These are phyloP conservation scores for Himalopsyche japonica DNA, from an alignment of 2,888 invertebrate genomes.

Conservation along the genomic window DNA sequence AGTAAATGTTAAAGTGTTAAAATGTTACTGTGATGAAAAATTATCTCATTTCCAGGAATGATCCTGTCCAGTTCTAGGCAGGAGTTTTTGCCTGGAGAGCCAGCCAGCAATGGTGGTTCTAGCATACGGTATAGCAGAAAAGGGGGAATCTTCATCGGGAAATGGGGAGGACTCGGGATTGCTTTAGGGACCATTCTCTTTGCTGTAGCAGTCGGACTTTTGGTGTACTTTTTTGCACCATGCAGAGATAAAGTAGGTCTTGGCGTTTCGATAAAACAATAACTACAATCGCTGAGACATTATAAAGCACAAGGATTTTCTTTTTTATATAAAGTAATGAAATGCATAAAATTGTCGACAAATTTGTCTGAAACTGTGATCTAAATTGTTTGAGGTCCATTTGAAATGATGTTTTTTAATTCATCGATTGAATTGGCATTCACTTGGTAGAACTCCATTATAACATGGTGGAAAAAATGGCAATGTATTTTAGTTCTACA, in stretches of 20 bases:
- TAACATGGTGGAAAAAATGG: too few relatives aligned
- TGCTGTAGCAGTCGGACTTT: constrained; percentile 52
- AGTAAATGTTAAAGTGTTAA: too few relatives aligned
- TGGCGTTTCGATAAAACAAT: neutral
- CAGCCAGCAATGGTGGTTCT: constrained; percentile 48
- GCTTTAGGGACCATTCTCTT: constrained; percentile 50
- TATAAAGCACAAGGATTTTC: too few relatives aligned
- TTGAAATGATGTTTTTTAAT: too few relatives aligned
- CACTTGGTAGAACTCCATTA: too few relatives aligned
- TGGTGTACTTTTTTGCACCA: constrained; percentile 53
- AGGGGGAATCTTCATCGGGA: constrained; percentile 66
- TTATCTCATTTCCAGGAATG: constrained; percentile 45
- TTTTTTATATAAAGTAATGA: too few relatives aligned
- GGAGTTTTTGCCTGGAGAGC: constrained; percentile 65
- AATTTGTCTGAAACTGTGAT: too few relatives aligned
- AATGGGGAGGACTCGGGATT: constrained; percentile 59
- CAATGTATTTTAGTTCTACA: too few relatives aligned
- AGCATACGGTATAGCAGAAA: constrained; percentile 62
- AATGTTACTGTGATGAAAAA: neutral
- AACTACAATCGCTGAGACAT: too few relatives aligned
- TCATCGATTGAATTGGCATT: too few relatives aligned
- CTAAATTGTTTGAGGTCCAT: too few relatives aligned
- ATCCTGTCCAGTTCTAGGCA: constrained; percentile 59
- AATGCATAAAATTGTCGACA: too few relatives aligned
- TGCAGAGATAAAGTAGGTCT: constrained; percentile 11